Conservation (phyloP, 2,888 invertebrate species). For the Torymus texanus region DNA sequence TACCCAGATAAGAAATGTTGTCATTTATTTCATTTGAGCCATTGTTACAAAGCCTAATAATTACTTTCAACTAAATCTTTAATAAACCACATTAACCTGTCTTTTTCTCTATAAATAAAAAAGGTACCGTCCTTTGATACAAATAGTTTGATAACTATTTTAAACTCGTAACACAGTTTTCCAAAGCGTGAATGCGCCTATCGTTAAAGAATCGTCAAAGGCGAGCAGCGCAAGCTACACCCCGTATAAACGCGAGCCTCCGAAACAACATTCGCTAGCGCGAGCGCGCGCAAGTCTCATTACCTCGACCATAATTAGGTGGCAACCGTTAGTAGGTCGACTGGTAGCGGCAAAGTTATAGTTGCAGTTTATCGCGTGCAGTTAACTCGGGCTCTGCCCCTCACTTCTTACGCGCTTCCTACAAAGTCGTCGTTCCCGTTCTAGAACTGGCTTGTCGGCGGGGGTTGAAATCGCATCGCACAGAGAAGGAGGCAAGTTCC, state of each 20-base stretch:
- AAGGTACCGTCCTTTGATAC: too few species aligned
- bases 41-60: too few species aligned
- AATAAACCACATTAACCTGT: too few species aligned
- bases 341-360: conserved; percentile 58
- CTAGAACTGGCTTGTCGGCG: conserved; percentile 45
- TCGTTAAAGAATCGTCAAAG: conserved; percentile 36
- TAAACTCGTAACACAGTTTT: conserved; percentile 9
- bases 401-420: conserved; percentile 40
- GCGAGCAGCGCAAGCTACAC: conserved; percentile 7
- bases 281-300: conserved; percentile 55
- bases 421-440: conserved; percentile 50
- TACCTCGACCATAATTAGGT: conserved; percentile 63
- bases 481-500: conserved; percentile 62
- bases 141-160: too few species aligned
- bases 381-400: conserved; percentile 55
- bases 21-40: too few species aligned
- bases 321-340: conserved; percentile 64
- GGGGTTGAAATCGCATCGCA: conserved; percentile 61
- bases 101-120: too few species aligned
- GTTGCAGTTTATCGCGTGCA: conserved; percentile 64
- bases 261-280: conserved; percentile 47
- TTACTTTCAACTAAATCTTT: too few species aligned
- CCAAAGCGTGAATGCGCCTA: neutral
- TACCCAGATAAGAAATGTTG: too few species aligned
- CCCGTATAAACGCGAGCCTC: conserved; percentile 38